These are phyloP conservation scores for Passer domesticus DNA, from an alignment of 2,113 vertebrate species.

Conservation along the genomic window DNA sequence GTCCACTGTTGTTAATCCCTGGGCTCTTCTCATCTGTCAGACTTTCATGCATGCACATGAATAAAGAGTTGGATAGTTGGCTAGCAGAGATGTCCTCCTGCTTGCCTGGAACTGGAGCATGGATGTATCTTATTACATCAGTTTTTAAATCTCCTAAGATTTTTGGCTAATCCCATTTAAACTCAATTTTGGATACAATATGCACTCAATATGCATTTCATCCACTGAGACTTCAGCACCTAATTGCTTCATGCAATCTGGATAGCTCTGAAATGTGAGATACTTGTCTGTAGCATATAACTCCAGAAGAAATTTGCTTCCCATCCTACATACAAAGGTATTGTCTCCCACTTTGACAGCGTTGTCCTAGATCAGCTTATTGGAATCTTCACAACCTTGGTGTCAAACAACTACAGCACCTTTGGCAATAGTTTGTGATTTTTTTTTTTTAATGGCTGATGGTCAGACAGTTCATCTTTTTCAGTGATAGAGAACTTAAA, in stretches of 20 bases:
- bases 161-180: conserved; percentile 20
- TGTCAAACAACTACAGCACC: not conserved
- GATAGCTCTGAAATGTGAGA: not conserved
- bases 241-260: not conserved
- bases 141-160: not conserved
- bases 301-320: not conserved
- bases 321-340: not conserved
- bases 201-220: not conserved
- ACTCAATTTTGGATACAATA: not conserved
- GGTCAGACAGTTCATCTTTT: not conserved
- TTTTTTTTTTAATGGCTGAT: not conserved
- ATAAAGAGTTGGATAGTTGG: not conserved
- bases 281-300: not conserved
- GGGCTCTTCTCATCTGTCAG: not conserved
- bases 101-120: not conserved
- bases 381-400: not conserved
- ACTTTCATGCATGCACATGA: not conserved
- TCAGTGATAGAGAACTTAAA: not conserved
- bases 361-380: not conserved
- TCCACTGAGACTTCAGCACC: not conserved
- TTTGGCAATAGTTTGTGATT: not conserved
- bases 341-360: not conserved
- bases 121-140: not conserved
- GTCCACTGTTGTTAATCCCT: not conserved
- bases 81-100: not conserved